These are phyloP conservation scores for Bovichtus variegatus DNA, from an alignment of 2,797 vertebrate species.

Conservation along the genomic window DNA sequence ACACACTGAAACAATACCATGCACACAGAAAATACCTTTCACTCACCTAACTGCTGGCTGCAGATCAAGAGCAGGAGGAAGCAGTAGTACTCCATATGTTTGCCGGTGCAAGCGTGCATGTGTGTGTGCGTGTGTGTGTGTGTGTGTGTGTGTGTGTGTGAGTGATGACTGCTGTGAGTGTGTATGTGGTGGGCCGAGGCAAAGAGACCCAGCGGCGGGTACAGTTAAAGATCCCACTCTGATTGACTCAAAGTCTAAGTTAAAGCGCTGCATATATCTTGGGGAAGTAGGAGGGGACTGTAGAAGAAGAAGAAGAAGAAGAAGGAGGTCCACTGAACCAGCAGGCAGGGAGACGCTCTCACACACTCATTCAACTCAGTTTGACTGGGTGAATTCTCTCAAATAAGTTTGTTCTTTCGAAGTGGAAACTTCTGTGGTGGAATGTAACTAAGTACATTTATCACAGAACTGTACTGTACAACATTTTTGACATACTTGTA, in stretches of 20 bases:
- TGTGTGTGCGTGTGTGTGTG: constrained; percentile 28
- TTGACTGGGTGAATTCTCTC: constrained; percentile 12
- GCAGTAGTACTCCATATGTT: constrained; percentile 91
- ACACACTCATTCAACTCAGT: constrained; percentile 52
- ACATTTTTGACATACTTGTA: neutral
- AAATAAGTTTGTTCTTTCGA: neutral
- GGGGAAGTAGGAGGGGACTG: constrained; percentile 85
- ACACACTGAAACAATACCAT: constrained; percentile 17
- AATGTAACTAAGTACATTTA: neutral
- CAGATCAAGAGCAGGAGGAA: constrained; percentile 90
- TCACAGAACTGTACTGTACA: neutral
- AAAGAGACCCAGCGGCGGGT: constrained; percentile 79
- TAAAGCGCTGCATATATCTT: constrained; percentile 82
- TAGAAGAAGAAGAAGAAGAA: constrained; percentile 54
- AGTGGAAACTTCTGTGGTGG: neutral
- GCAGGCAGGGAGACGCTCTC: constrained; percentile 56
- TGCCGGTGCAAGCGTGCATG: constrained; percentile 54
- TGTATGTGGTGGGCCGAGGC: constrained; percentile 65
- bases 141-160: constrained; percentile 55
- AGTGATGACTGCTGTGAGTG: constrained; percentile 55
- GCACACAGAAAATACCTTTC: constrained; percentile 9
- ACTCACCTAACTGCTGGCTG: constrained; percentile 91
- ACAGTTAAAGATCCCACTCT: constrained; percentile 80
- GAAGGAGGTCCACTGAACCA: constrained; percentile 77
- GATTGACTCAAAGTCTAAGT: constrained; percentile 80